phyloP scores from a whole-genome alignment of 2,888 invertebrate genomes.

The Peribatodes rhomboidaria region DNA sequence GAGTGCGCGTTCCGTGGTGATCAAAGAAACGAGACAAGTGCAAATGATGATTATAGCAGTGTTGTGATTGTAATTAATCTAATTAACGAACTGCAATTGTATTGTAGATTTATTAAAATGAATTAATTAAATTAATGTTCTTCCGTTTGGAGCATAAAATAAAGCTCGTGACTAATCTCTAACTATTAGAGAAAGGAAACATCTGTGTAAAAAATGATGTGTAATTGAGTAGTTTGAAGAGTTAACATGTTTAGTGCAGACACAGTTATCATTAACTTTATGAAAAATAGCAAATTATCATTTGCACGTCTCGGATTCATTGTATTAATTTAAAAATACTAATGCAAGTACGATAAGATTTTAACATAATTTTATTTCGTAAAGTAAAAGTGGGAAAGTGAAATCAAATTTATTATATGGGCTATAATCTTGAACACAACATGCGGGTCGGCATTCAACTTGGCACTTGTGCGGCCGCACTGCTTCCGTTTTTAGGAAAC shows the following conservation, averaged over 20 bases:
- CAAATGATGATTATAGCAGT: slow-evolving; percentile 34
- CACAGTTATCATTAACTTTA: slow-evolving; percentile 14
- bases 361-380: slow-evolving; percentile 49
- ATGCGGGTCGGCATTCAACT: slow-evolving; percentile 76
- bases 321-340: slow-evolving; percentile 1
- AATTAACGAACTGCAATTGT: slow-evolving; percentile 14
- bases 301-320: slow-evolving; percentile 16
- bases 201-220: not conserved
- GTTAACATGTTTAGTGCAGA: not conserved
- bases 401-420: slow-evolving; percentile 78
- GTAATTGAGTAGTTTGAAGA: slow-evolving; percentile 1
- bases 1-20: slow-evolving; percentile 72
- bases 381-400: slow-evolving; percentile 83
- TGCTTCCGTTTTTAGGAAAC: slow-evolving; percentile 65
- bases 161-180: slow-evolving; percentile 17
- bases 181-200: slow-evolving; percentile 18
- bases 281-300: slow-evolving; percentile 6
- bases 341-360: slow-evolving; percentile 31
- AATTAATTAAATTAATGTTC: slow-evolving; percentile 10
- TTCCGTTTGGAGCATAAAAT: slow-evolving; percentile 4
- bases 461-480: slow-evolving; percentile 56
- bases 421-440: slow-evolving; percentile 72
- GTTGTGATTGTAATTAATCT: slow-evolving; percentile 37
- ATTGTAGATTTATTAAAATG: slow-evolving; percentile 8
- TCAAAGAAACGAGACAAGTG: slow-evolving; percentile 49